Conservation (phyloP, 2,888 invertebrate genomes). For the Bhutanitis thaidina region DNA sequence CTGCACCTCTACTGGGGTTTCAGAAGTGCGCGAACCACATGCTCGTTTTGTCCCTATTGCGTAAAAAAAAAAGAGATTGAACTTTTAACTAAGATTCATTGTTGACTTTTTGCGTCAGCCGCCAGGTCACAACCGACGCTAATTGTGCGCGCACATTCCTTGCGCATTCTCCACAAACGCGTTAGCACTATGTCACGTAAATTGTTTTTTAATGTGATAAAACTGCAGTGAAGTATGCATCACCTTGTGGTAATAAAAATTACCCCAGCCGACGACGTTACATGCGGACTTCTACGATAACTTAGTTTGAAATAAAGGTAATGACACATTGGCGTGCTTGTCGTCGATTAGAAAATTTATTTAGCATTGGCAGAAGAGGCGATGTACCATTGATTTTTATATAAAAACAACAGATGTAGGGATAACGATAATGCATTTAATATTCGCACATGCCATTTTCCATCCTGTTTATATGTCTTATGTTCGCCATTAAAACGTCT, state of each 20-base stretch:
- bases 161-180: background rate
- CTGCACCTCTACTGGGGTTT: too few species aligned
- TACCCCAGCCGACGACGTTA: background rate
- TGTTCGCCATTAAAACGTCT: too few species aligned
- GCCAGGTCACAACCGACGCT: background rate
- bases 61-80: background rate
- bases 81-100: background rate
- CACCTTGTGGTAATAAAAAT: slow-evolving; percentile 2
- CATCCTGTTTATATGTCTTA: background rate
- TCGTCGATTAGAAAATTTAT: slow-evolving; percentile 3
- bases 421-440: background rate
- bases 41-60: too few species aligned
- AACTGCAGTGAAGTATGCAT: background rate
- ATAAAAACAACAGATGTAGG: background rate
- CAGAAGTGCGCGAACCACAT: too few species aligned
- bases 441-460: background rate
- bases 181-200: background rate
- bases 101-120: background rate
- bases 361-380: background rate
- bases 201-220: background rate
- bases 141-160: background rate
- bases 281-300: background rate
- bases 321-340: background rate
- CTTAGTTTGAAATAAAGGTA: background rate
- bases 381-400: background rate